phyloP scores from a whole-genome alignment of 2,797 vertebrate genomes.

The Fundulus diaphanus region DNA sequence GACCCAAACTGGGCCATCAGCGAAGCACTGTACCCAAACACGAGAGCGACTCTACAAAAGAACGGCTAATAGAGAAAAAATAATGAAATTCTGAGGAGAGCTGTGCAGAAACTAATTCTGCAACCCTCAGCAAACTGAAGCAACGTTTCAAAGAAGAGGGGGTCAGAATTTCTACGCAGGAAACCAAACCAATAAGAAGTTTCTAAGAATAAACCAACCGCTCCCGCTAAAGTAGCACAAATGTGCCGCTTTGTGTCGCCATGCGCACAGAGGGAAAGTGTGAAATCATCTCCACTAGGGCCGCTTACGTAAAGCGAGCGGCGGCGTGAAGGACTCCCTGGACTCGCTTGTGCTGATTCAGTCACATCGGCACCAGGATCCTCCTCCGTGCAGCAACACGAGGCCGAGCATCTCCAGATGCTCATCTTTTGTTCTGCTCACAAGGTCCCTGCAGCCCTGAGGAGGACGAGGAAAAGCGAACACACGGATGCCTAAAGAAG shows the following conservation, averaged over 20 bases:
- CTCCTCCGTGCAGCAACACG: neutral
- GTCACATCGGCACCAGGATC: neutral
- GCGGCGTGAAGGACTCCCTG: constrained; percentile 45
- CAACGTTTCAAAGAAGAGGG: neutral
- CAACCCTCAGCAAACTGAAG: neutral
- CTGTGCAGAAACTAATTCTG: neutral
- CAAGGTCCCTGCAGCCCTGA: neutral
- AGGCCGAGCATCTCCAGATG: neutral
- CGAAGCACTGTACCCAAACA: too few relatives aligned
- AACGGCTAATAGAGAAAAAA: too few relatives aligned
- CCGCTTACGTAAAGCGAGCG: constrained; percentile 30
- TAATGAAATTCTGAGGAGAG: neutral
- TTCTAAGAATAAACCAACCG: neutral
- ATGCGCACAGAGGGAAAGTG: constrained; percentile 17
- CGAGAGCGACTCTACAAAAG: too few relatives aligned
- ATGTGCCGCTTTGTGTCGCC: neutral
- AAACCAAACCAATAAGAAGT: neutral
- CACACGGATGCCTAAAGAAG: neutral
- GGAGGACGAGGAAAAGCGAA: neutral
- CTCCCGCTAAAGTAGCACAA: neutral
- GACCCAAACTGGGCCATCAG: too few relatives aligned
- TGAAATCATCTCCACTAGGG: constrained; percentile 10
- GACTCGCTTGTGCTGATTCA: neutral
- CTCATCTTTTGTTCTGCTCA: neutral
- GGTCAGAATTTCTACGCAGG: neutral